Evolutionary conservation across 1,140 invertebrate genomes (phyloP), one percentile per base, ranked within the genome.

Genomic region (Magallana angulata): DNA sequence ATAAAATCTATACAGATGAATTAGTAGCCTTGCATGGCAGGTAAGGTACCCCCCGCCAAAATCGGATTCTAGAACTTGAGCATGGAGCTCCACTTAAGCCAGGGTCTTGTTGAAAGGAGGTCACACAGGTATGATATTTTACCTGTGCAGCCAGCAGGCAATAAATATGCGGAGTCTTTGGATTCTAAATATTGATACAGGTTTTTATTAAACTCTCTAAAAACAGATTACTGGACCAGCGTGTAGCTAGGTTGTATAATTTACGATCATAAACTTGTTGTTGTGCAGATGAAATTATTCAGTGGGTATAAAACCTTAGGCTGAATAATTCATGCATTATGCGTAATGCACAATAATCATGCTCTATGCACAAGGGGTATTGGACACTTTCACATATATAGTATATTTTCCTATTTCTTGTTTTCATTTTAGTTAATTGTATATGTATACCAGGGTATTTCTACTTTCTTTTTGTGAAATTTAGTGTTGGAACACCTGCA

Each of bases 171-270:
- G 68, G 7, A 24, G 68, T 30, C 68, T 71, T 36, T 71, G 24
- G 24, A 71, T 71, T 76, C 68, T 36, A 30, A 76, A 76, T 76
- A 76, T 76, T 76, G 68, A 76, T 76, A 76, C 18, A 76, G 68
- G 68, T 76, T 76, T 48, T 30, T 36, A 76, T 76, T 12, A 76
- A 76, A 30, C 68, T 76, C 36, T 76, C 24, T 30, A 8, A 76
- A 18, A 76, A 76, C 68, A 76, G 68, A 18, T 71, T 71, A 71
- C 18, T 24, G 8, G 12, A 11, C 68, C 18, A 76, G 68, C 36
- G 68, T 48, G 1, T 48, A 48, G 36, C 36, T 48, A 3, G 36
- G 7, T 36, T 76, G 24, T 76, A 76, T 76, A 76, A 36, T 76
- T 18, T 16, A 8, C 9, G 68, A 76, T 11, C 24, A 36, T 71